Evolutionary conservation across 2,888 invertebrate species (phyloP), one percentile per base, ranked within the genome.

Genomic region (Lepetodrilus schrolli): DNA sequence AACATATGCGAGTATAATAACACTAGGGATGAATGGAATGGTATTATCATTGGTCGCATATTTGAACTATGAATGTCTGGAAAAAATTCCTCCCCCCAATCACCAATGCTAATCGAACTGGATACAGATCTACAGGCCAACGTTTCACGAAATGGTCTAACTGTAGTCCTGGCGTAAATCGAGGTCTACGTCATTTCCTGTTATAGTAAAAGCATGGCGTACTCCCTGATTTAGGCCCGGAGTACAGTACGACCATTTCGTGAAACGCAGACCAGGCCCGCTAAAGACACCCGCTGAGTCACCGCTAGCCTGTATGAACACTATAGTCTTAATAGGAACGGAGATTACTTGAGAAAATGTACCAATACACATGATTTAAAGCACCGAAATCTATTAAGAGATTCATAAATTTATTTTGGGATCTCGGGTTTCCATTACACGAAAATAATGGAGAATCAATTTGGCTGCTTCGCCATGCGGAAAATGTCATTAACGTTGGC

Each of bases 381-480:
- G n/a, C 26, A 58, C 58, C 34, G 34, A 26, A 58, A 30, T 58
- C n/a, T 30, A 58, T 58, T 58, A 58, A 58, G 26, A 58, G 26
- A 58, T 58, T 58, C 58, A 30, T 51, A 58, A 58, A 58, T 30
- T 58, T 58, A 58, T 58, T 58, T 58, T 58, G 10, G 58, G 34
- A 58, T n/a, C 34, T 26, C n/a, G n/a, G 30, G 30, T 34, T 58
- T 34, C 58, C 23, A 30, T 58, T 58, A 58, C 58, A 34, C 10
- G 34, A 58, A 58, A 30, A 34, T 58, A 58, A 58, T 58, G 58
- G 34, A 23, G 58, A 34, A 10, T 58, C 58, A 58, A 34, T 58
- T 26, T 58, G 58, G 26, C 58, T 58, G 58, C 30, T 2, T 34
- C 30, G 58, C 30, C 34, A 58, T 17, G 58, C 58, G 58, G 58